A percentile compares a stretch with the other conserved stretches of the same genome.
These are phyloP conservation scores for Brachionus asplanchnoidis DNA, from an alignment of 1,140 invertebrate genomes.

Conservation along the genomic window DNA sequence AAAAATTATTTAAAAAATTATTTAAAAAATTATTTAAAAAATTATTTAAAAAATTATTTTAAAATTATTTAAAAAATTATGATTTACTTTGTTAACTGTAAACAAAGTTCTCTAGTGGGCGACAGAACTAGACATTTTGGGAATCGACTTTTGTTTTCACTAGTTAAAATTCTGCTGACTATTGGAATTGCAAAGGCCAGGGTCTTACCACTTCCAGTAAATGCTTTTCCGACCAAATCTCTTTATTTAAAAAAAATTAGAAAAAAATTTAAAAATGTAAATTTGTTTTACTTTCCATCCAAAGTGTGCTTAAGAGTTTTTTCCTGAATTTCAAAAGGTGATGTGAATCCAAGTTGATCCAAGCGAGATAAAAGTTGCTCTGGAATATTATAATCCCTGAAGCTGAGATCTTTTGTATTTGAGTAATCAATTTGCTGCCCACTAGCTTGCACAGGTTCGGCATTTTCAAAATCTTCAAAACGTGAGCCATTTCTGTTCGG, in stretches of 20 bases:
- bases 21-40: neutral
- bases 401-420: neutral
- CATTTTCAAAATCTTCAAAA: conserved; percentile 32
- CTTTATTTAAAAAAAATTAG: neutral
- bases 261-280: neutral
- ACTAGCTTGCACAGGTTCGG: neutral
- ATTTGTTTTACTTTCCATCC: neutral
- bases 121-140: conserved; percentile 25
- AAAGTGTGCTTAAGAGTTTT: conserved; percentile 24
- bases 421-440: neutral
- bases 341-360: neutral
- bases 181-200: conserved; percentile 39
- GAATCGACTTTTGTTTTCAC: neutral
- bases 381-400: conserved; percentile 1
- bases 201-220: conserved; percentile 42
- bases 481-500: neutral
- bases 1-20: neutral
- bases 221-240: conserved; percentile 31
- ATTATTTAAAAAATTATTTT: neutral
- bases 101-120: conserved; percentile 31
- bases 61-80: neutral
- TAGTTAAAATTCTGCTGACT: neutral
- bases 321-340: conserved; percentile 31
- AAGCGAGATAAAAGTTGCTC: neutral
- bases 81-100: conserved; percentile 37